These are phyloP conservation scores for Peromyscus maniculatus DNA, from an alignment of 2,113 vertebrate genomes.

Conservation along the genomic window DNA sequence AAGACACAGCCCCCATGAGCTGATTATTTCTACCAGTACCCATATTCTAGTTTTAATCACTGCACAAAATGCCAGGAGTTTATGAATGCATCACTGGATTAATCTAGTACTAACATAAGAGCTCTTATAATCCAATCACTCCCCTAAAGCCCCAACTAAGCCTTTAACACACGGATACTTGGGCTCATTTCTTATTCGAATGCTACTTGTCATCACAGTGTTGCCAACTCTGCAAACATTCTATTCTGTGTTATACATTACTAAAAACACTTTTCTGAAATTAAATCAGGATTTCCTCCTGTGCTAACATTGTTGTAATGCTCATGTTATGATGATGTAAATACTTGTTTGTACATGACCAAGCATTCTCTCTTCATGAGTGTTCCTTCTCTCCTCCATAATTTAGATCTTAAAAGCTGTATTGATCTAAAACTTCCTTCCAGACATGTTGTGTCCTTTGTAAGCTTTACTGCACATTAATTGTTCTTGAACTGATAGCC, in stretches of 20 bases:
- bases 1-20: not conserved
- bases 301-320: not conserved
- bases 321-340: not conserved
- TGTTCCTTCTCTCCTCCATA: constrained; percentile 52
- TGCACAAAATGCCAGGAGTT: not conserved
- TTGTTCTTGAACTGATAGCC: constrained; percentile 73
- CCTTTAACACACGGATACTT: not conserved
- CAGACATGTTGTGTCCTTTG: constrained; percentile 50
- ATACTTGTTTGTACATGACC: not conserved
- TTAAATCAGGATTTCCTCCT: not conserved
- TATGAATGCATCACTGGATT: not conserved
- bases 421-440: constrained; percentile 76
- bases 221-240: not conserved
- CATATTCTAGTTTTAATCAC: not conserved
- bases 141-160: not conserved
- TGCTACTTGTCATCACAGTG: not conserved
- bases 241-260: not conserved
- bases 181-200: not conserved
- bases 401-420: constrained; percentile 50
- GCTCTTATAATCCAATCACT: not conserved
- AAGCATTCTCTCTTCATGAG: constrained; percentile 34
- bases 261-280: constrained; percentile 43
- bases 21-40: not conserved
- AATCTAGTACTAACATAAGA: not conserved
- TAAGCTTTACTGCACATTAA: constrained; percentile 60